Conservation (phyloP, 2,797 vertebrate species). For the Paramormyrops hopkinsi region DNA sequence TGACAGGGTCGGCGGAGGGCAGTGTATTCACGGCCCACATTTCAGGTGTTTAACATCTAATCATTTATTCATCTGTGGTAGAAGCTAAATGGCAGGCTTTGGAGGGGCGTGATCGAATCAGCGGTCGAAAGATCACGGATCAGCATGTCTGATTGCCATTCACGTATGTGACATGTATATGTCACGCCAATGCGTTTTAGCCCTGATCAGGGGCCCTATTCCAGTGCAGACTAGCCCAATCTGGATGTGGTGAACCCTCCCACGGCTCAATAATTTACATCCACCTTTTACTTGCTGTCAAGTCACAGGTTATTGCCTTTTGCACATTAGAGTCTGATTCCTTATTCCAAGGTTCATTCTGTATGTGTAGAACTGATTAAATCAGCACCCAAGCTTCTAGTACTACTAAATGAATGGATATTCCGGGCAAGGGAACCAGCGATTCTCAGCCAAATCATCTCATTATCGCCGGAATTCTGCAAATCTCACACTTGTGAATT, state of each 20-base stretch:
- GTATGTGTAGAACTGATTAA: background rate
- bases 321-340: background rate
- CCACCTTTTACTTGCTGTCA: constrained; percentile 40
- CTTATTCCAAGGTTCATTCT: background rate
- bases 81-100: background rate
- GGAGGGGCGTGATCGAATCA: constrained; percentile 44
- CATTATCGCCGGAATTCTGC: background rate
- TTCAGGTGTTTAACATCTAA: constrained; percentile 4
- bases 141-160: constrained; percentile 43
- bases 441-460: background rate
- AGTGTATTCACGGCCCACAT: constrained; percentile 10
- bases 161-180: constrained; percentile 34
- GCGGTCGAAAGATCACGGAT: constrained; percentile 32
- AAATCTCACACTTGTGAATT: constrained; percentile 1
- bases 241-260: constrained; percentile 50
- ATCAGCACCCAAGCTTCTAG: background rate
- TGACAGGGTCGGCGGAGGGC: background rate
- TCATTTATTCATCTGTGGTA: constrained; percentile 16
- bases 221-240: constrained; percentile 39
- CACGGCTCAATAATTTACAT: constrained; percentile 52
- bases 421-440: background rate
- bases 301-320: background rate
- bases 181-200: constrained; percentile 37
- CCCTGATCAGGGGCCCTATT: constrained; percentile 38
- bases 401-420: constrained; percentile 4